Percentiles rank a stretch among this genome's conserved stretches.
Conservation (phyloP, 53 echinoderm and acorn worm genomes). For the Apostichopus leukothele region DNA sequence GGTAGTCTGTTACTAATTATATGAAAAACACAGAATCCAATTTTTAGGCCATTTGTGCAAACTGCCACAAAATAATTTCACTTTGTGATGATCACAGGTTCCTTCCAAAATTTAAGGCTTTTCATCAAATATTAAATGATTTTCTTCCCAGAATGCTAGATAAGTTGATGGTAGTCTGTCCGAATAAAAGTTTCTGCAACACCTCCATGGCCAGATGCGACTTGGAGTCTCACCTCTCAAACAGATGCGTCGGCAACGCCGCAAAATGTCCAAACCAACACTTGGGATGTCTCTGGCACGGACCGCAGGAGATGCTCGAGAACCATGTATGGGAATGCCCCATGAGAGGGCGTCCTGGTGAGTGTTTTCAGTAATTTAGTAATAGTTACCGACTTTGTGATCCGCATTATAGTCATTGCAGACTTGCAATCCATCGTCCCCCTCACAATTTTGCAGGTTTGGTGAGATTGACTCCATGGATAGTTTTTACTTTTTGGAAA, state of each 20-base stretch:
- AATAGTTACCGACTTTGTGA: too few species aligned
- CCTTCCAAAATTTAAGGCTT: background rate
- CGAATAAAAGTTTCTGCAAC: constrained; percentile 91
- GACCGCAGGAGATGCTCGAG: constrained; percentile 62
- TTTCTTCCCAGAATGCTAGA: constrained; percentile 79
- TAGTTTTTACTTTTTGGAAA: too few species aligned
- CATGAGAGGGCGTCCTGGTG: constrained; percentile 64
- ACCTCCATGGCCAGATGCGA: constrained; percentile 83
- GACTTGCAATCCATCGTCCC: too few species aligned
- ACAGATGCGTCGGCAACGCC: constrained; percentile 77
- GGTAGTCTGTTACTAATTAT: too few species aligned
- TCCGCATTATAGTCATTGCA: too few species aligned
- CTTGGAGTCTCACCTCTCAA: constrained; percentile 83
- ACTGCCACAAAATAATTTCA: too few species aligned
- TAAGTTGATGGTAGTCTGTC: constrained; percentile 87
- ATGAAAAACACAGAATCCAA: too few species aligned
- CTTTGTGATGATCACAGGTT: background rate
- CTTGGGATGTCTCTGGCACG: constrained; percentile 73
- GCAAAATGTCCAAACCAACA: constrained; percentile 73
- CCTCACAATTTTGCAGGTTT: too few species aligned
- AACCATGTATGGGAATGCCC: constrained; percentile 79
- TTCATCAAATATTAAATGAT: background rate
- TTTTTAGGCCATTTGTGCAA: too few species aligned
- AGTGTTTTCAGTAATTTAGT: background rate
- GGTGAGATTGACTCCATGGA: too few species aligned